Percentiles rank a stretch among this genome's conserved stretches.
Evolutionary conservation across 2,888 invertebrate species (phyloP).

Genomic region (Minunthozetes semirufus): DNA sequence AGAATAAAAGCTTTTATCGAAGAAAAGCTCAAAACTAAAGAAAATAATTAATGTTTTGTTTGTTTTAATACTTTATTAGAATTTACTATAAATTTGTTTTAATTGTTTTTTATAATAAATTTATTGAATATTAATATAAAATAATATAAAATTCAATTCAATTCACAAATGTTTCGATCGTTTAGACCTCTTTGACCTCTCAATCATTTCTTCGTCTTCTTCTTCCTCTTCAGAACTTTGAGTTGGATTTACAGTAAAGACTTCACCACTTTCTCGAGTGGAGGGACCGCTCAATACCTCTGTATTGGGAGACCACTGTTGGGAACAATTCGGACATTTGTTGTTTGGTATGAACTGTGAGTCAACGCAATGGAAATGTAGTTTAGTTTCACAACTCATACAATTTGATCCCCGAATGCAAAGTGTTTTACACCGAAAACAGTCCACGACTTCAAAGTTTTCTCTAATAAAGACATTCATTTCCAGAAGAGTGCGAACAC

Average conservation of each 20-base stretch:
- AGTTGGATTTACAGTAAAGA: neutral
- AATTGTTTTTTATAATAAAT: neutral
- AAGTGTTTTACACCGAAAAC: constrained; percentile 5
- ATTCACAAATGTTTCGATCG: neutral
- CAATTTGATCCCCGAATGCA: constrained; percentile 8
- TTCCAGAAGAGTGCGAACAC: neutral
- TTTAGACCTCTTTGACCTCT: neutral
- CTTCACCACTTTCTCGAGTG: neutral
- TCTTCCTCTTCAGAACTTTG: neutral
- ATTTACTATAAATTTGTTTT: neutral
- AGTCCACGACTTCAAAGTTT: neutral
- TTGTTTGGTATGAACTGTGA: constrained; percentile 11
- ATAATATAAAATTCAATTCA: neutral
- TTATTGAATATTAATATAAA: too few species aligned
- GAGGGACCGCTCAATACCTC: neutral
- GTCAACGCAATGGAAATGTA: neutral
- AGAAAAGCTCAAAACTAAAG: constrained; percentile 23
- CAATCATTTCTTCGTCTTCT: neutral
- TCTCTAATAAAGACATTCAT: constrained; percentile 10
- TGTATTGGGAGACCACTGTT: neutral
- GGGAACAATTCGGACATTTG: constrained; percentile 1
- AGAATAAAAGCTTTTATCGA: constrained; percentile 60
- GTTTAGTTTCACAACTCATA: neutral
- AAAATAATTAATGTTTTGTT: neutral
- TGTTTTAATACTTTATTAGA: neutral